These are phyloP conservation scores for Ptilonorhynchus violaceus DNA, from an alignment of 2,113 vertebrate genomes.

Conservation along the genomic window DNA sequence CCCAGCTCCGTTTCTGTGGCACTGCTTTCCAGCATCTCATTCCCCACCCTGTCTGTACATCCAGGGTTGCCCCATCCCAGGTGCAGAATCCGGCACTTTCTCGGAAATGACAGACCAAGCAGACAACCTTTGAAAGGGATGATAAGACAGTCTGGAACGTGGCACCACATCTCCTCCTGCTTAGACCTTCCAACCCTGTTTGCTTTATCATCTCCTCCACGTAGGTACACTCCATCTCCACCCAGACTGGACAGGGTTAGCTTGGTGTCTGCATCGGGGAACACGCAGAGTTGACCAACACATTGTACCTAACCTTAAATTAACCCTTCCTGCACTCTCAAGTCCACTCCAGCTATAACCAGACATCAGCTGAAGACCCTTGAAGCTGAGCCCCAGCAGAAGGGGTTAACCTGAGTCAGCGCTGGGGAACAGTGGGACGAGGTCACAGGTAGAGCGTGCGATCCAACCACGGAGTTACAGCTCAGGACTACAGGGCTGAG, in stretches of 20 bases:
- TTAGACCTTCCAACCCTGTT: neutral
- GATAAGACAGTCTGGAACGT: neutral
- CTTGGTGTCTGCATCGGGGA: neutral
- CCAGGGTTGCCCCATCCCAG: neutral
- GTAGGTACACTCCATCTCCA: neutral
- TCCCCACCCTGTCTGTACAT: neutral
- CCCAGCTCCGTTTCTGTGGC: neutral
- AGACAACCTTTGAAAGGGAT: neutral
- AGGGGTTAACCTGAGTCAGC: neutral
- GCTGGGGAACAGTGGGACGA: neutral
- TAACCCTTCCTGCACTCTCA: neutral
- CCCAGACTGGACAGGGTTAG: neutral
- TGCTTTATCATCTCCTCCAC: neutral
- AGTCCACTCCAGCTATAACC: neutral
- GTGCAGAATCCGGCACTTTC: neutral
- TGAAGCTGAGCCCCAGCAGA: neutral
- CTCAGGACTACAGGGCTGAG: neutral
- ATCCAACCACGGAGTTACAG: neutral
- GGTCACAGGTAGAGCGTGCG: neutral
- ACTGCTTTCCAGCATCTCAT: neutral
- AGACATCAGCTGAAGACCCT: neutral
- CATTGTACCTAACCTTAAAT: neutral
- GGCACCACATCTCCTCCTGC: neutral
- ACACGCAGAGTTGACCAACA: neutral
- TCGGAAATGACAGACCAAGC: neutral